Evolutionary conservation across 1,140 invertebrate species (phyloP), one percentile per base, ranked within the genome.

Genomic region (Venturia canescens): DNA sequence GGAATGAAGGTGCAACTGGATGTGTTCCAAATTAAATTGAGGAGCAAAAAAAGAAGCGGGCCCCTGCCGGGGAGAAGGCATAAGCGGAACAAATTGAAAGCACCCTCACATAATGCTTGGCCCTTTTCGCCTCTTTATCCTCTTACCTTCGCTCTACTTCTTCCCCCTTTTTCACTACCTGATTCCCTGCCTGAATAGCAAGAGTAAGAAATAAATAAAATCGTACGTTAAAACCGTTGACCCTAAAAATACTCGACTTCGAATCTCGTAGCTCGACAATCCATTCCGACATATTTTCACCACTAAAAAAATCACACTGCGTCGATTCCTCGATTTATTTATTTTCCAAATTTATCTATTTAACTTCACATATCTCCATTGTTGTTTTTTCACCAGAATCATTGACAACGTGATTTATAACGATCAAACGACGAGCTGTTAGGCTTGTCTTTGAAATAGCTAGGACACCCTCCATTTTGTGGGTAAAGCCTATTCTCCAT

Each of bases 1-100:
- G 76, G 82, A 80, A 80, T 80, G 85, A 87, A 87, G 87, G 88
- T 88, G 86, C 86, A 85, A 89, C 90, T 90, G 90, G 89, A 91
- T 89, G 82, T 84, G 88, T 86, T 91, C 88, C 88, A 92, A 92
- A 91, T 92, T 91, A 91, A 92, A 91, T 91, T 92, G 83, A 38
- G 87, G 82, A 85, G 88, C 89, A 90, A 89, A 88, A 86, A 86
- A 87, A 87, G 83, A 85, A 85, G 84, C 83, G 86, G 86, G 26
- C 18, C 29, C 29, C 66, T n/a, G 26, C 23, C 38, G 18, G 23
- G 21, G 60, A 74, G 69, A 53, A 60, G 44, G 31, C 27, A 50
- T 60, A 34, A 71, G 16, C 69, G 69, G 66, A 79, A 74, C 76
- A 76, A 80, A 81, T 83, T 81, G 70, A 81, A 76, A 79, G 60